phyloP scores from a whole-genome alignment of 2,888 invertebrate genomes.

The Noctua comes region DNA sequence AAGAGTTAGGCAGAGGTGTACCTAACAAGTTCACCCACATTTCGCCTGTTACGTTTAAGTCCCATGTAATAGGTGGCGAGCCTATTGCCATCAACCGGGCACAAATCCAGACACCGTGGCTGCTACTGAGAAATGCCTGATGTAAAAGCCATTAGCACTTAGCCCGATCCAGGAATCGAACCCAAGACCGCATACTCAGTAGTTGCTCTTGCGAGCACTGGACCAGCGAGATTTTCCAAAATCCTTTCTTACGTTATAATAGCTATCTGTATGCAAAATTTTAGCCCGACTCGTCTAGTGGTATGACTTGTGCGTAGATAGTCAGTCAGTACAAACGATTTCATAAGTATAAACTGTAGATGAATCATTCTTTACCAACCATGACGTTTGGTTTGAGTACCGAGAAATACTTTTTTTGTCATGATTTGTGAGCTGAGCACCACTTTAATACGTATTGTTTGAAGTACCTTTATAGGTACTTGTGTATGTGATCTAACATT shows the following conservation, averaged over 20 bases:
- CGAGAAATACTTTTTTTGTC: neutral
- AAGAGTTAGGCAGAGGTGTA: too few species aligned
- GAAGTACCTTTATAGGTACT: neutral
- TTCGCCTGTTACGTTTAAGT: too few species aligned
- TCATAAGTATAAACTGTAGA: too few species aligned
- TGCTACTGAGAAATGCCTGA: too few species aligned
- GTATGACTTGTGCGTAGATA: neutral
- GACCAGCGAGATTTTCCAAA: neutral
- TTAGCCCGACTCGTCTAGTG: neutral
- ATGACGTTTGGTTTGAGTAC: neutral
- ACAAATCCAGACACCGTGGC: too few species aligned
- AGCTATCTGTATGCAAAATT: neutral
- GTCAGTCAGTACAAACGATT: neutral
- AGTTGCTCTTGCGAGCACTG: too few species aligned
- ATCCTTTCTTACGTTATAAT: neutral
- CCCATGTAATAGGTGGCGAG: too few species aligned
- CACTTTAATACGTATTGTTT: neutral
- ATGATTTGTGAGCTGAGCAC: neutral
- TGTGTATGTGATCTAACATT: neutral
- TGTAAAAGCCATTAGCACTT: too few species aligned
- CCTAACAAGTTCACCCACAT: too few species aligned
- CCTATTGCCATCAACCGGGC: too few species aligned
- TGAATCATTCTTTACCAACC: slow-evolving; percentile 20
- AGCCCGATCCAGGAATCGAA: too few species aligned
- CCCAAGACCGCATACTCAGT: too few species aligned